A percentile compares a stretch with the other conserved stretches of the same genome.
phyloP scores from a whole-genome alignment of 1,140 invertebrate species.

The Coelopa frigida region DNA sequence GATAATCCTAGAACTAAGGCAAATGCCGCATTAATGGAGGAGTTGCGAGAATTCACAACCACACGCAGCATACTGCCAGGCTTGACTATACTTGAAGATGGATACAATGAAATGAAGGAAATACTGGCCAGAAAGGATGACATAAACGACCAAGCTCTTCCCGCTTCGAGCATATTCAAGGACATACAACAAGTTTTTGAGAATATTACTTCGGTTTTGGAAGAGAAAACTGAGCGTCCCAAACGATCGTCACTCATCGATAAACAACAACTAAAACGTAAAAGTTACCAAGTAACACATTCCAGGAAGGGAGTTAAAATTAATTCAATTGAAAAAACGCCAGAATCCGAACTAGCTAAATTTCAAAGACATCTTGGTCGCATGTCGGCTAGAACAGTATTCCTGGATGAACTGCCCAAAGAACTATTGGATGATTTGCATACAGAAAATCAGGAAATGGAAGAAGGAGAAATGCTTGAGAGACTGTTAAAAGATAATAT shows the following conservation, averaged over 20 bases:
- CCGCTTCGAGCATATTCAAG: conserved; percentile 22
- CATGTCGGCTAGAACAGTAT: conserved; percentile 5
- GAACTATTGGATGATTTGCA: conserved; percentile 6
- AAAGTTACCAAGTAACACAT: too few species aligned
- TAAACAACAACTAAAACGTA: too few species aligned
- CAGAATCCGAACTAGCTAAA: too few species aligned
- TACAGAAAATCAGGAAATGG: background rate
- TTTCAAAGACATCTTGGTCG: background rate
- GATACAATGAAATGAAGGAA: conserved; percentile 31
- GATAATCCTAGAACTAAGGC: conserved; percentile 16
- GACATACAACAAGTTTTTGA: conserved; percentile 19
- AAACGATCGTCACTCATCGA: too few species aligned
- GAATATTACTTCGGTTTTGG: too few species aligned
- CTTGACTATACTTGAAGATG: conserved; percentile 22
- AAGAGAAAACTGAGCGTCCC: too few species aligned
- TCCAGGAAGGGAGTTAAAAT: too few species aligned
- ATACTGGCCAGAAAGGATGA: conserved; percentile 1
- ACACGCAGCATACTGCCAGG: conserved; percentile 6
- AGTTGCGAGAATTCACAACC: conserved; percentile 10
- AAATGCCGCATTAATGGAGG: conserved; percentile 1
- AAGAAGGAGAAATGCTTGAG: background rate
- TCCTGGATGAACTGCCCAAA: background rate
- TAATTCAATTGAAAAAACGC: too few species aligned
- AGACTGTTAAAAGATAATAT: background rate
- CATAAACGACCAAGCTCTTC: conserved; percentile 16